Percentiles rank a stretch among this genome's conserved stretches.
Evolutionary conservation across 2,888 invertebrate species (phyloP).

Genomic region (Boloria selene): DNA sequence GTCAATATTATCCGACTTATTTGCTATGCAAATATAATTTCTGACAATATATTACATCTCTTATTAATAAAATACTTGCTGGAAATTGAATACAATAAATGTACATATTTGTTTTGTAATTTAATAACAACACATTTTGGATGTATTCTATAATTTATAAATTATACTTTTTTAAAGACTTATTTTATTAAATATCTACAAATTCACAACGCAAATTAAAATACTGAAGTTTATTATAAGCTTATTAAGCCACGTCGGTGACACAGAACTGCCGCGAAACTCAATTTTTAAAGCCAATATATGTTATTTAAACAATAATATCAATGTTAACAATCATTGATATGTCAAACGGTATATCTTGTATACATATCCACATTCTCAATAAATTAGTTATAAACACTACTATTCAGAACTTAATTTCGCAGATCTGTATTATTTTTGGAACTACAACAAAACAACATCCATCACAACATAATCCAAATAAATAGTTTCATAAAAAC

Average conservation of each 20-base stretch:
- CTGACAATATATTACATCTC: slow-evolving; percentile 2
- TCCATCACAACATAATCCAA: not conserved
- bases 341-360: no score
- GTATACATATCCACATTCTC: no score
- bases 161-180: slow-evolving; percentile 1
- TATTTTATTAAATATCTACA: not conserved
- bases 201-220: not conserved
- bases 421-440: not conserved
- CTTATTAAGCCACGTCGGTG: not conserved
- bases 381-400: not conserved
- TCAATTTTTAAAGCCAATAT: not conserved
- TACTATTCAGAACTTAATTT: not conserved
- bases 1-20: not conserved
- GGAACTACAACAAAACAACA: not conserved
- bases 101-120: no score
- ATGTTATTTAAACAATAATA: no score
- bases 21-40: not conserved
- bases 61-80: not conserved
- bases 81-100: no score
- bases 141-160: not conserved
- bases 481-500: slow-evolving; percentile 3
- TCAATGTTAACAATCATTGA: no score
- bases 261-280: not conserved
- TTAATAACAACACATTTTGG: no score
- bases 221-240: slow-evolving; percentile 5